Conservation (phyloP, 1,140 invertebrate genomes). For the Thaumatotibia leucotreta region DNA sequence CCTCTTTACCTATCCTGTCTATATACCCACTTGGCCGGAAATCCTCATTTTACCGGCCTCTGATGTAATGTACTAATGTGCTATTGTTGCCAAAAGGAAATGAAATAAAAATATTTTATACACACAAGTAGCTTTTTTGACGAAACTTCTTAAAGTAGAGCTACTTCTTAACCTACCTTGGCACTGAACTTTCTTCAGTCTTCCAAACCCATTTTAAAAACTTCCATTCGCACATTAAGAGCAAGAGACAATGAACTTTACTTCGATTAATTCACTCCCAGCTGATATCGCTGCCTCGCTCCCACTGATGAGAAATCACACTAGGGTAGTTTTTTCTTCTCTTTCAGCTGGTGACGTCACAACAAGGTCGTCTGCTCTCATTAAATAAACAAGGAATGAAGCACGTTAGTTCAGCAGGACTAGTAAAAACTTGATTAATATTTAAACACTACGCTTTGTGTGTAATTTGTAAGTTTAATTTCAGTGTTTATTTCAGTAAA, state of each 20-base stretch:
- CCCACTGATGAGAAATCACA: slow-evolving; percentile 25
- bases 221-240: slow-evolving; percentile 22
- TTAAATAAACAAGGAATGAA: slow-evolving; percentile 72
- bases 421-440: too few species aligned
- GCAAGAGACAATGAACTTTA: slow-evolving; percentile 25
- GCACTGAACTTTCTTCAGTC: neutral
- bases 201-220: neutral
- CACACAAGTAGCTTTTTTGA: too few species aligned
- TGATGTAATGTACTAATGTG: too few species aligned
- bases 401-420: slow-evolving; percentile 30
- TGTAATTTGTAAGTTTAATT: too few species aligned
- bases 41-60: too few species aligned
- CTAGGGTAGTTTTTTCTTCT: slow-evolving; percentile 33
- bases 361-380: slow-evolving; percentile 72
- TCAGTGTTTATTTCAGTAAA: too few species aligned
- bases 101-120: too few species aligned
- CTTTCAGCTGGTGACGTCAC: slow-evolving; percentile 63
- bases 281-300: slow-evolving; percentile 37
- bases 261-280: slow-evolving; percentile 58
- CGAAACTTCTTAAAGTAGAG: too few species aligned
- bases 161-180: neutral
- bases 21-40: too few species aligned
- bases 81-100: too few species aligned
- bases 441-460: too few species aligned
- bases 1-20: too few species aligned